A percentile compares a stretch with the other conserved stretches of the same genome.
Conservation (phyloP, 2,797 vertebrate genomes). For the Chaenodraco wilsoni region DNA sequence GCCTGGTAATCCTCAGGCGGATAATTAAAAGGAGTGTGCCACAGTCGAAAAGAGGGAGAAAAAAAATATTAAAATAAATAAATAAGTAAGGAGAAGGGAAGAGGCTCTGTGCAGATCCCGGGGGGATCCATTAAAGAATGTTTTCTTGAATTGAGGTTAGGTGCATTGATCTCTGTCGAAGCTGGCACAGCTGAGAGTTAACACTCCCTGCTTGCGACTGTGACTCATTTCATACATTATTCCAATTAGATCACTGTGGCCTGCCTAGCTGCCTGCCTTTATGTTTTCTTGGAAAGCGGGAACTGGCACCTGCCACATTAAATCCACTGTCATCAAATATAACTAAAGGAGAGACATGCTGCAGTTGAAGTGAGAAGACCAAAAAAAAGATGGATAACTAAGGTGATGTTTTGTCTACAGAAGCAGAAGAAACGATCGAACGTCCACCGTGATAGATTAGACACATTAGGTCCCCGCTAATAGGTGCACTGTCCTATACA, state of each 20-base stretch:
- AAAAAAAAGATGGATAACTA: conserved; percentile 23
- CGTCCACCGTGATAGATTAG: conserved; percentile 71
- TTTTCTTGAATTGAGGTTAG: conserved; percentile 89
- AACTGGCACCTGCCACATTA: conserved; percentile 71
- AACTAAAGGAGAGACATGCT: conserved; percentile 48
- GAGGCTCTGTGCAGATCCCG: conserved; percentile 75
- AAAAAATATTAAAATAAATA: conserved; percentile 82
- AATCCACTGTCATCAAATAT: conserved; percentile 59
- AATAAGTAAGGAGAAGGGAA: conserved; percentile 75
- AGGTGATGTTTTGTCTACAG: conserved; percentile 54
- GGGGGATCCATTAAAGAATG: conserved; percentile 88
- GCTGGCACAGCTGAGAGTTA: conserved; percentile 83
- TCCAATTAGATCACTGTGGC: conserved; percentile 85
- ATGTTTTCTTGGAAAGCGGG: conserved; percentile 64
- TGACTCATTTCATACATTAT: conserved; percentile 88
- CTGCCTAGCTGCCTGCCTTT: conserved; percentile 58
- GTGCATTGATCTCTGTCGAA: conserved; percentile 89
- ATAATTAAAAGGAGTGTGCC: conserved; percentile 86
- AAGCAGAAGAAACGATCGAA: conserved; percentile 45
- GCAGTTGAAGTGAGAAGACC: conserved; percentile 22
- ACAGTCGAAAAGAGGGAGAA: conserved; percentile 66
- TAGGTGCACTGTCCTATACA: conserved; percentile 68
- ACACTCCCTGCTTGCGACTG: conserved; percentile 80
- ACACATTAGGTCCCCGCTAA: conserved; percentile 65
- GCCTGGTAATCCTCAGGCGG: conserved; percentile 82